Evolutionary conservation across 2,888 invertebrate genomes (phyloP), one percentile per base, ranked within the genome.

Genomic region (Ectobius pallidus): DNA sequence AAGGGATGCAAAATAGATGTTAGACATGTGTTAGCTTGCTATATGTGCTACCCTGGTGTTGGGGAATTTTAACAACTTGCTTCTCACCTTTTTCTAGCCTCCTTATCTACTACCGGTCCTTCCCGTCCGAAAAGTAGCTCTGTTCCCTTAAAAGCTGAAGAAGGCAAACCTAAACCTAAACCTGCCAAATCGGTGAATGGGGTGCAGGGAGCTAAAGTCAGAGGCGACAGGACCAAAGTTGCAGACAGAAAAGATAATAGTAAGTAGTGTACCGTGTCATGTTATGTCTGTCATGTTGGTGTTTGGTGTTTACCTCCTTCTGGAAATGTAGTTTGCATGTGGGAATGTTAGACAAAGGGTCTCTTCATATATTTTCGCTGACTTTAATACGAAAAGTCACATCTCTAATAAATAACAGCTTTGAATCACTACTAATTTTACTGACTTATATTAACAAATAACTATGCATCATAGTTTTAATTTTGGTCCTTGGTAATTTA

Each of bases 101-200:
- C 89, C 88, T 87, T 90, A 86, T 89, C 89, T 87, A 90, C 90
- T 86, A 88, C 88, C 86, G 88, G 87, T 86, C 89, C 88, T 86
- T 88, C 89, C 88, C 89, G 88, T 85, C 87, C 86, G 85, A 88
- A 88, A 87, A 86, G 87, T 87, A 88, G 85, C 85, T 86, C 87
- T 83, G 84, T 86, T 81, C 84, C 87, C 82, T 83, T 85, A 84
- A 84, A 83, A 83, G 65, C 71, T 70, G 76, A 76, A 73, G 76
- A 75, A 73, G 73, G 74, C 72, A 75, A 73, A 74, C 67, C 76
- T 68, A 77, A 77, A 76, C 76, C 76, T 69, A 77, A 75, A 75
- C 73, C 75, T 76, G 76, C 73, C 73, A 77, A 76, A 77, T 73
- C 76, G 65, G 75, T 74, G 76, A 76, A 72, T 75, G 76, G 73